Conservation (phyloP, 2,888 invertebrate species). For the Nowickia ferox region DNA sequence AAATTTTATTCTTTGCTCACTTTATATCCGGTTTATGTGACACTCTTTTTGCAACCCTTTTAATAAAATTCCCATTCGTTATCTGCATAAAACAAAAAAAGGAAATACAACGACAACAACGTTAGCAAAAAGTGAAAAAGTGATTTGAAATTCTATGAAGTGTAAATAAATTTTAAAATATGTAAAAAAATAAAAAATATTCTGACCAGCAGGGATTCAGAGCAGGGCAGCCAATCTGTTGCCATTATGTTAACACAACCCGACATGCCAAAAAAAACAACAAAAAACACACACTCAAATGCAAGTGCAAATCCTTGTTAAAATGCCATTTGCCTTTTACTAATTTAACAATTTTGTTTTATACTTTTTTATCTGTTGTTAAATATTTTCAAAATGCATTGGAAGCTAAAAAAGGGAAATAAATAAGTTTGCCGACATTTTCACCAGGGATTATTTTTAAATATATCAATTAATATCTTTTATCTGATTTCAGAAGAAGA, state of each 20-base stretch:
- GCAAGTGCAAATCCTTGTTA: slow-evolving; percentile 18
- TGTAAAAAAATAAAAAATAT: not conserved
- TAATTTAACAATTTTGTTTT: slow-evolving; percentile 14
- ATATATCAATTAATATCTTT: no score
- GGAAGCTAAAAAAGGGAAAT: not conserved
- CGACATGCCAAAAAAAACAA: not conserved
- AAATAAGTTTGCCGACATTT: no score
- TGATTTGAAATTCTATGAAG: slow-evolving; percentile 39
- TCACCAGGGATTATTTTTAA: no score
- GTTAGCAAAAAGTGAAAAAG: slow-evolving; percentile 7
- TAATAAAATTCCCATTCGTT: slow-evolving; percentile 57
- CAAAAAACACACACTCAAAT: not conserved
- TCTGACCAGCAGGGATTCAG: slow-evolving; percentile 10
- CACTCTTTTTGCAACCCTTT: slow-evolving; percentile 45
- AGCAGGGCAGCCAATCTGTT: slow-evolving; percentile 15
- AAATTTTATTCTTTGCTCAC: slow-evolving; percentile 49
- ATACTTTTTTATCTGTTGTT: slow-evolving; percentile 25
- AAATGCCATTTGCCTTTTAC: slow-evolving; percentile 49
- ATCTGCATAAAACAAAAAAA: slow-evolving; percentile 21
- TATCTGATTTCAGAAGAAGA: no score
- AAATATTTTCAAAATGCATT: slow-evolving; percentile 30
- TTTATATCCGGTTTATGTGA: slow-evolving; percentile 54
- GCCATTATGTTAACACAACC: slow-evolving; percentile 45
- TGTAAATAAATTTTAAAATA: slow-evolving; percentile 54
- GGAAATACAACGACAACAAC: slow-evolving; percentile 11